Evolutionary conservation across 1,140 invertebrate species (phyloP).

Genomic region (Sinonovacula constricta): DNA sequence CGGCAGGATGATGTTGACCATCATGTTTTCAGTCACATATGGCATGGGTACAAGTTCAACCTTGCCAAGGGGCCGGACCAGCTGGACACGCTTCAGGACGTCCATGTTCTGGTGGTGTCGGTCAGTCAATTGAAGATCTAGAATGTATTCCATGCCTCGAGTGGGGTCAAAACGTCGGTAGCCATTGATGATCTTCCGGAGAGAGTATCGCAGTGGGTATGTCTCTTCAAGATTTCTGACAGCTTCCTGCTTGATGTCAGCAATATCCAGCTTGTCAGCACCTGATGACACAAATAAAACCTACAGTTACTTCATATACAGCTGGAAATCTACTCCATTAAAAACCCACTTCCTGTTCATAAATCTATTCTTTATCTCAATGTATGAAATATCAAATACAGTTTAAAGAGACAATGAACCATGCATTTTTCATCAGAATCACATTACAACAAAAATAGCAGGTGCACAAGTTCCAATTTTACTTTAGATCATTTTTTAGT

Average conservation of each 20-base stretch:
- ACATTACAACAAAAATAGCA: too few relatives aligned
- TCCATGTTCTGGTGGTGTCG: conserved; percentile 65
- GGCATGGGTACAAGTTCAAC: conserved; percentile 92
- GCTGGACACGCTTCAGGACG: conserved; percentile 69
- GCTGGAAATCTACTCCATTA: too few relatives aligned
- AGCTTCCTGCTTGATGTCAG: conserved; percentile 83
- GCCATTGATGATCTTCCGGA: conserved; percentile 85
- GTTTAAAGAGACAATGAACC: too few relatives aligned
- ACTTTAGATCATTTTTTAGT: too few relatives aligned
- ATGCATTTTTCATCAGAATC: too few relatives aligned
- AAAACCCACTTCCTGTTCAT: too few relatives aligned
- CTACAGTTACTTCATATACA: too few relatives aligned
- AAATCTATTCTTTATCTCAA: too few relatives aligned
- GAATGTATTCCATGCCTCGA: conserved; percentile 91
- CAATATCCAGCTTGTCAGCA: conserved; percentile 84
- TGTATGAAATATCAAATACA: too few relatives aligned
- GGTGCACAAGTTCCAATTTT: too few relatives aligned
- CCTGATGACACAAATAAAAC: too few relatives aligned
- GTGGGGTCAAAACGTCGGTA: conserved; percentile 92
- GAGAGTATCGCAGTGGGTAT: conserved; percentile 78
- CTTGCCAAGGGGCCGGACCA: conserved; percentile 86
- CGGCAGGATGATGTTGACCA: conserved; percentile 87
- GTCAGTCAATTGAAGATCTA: conserved; percentile 85
- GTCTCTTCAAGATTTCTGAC: conserved; percentile 81
- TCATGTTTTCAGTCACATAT: conserved; percentile 93